These are phyloP conservation scores for Aspidapion aeneum DNA, from an alignment of 2,888 invertebrate genomes.

Conservation along the genomic window DNA sequence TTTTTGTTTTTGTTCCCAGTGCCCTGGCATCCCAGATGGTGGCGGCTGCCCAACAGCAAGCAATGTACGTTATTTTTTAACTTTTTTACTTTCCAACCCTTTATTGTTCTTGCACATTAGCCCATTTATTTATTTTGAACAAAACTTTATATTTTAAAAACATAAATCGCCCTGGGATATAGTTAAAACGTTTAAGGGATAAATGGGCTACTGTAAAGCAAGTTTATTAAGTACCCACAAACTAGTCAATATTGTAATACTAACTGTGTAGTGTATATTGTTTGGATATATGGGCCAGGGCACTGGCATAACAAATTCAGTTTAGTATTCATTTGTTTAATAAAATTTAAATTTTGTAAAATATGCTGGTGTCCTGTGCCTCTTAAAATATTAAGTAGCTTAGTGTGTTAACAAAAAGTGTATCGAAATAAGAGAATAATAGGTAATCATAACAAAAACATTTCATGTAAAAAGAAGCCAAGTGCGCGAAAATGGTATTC, in stretches of 20 bases:
- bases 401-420: too few species aligned
- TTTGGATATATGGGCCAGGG: conserved; percentile 63
- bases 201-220: neutral
- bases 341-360: conserved; percentile 6
- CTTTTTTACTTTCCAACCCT: conserved; percentile 22
- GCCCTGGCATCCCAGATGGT: conserved; percentile 97
- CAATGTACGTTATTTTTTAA: conserved; percentile 72
- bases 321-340: neutral
- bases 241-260: too few species aligned
- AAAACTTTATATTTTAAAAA: too few species aligned
- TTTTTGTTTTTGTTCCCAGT: conserved; percentile 66
- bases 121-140: neutral
- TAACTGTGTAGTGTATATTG: conserved; percentile 11
- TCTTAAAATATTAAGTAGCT: conserved; percentile 61
- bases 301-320: conserved; percentile 67
- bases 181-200: too few species aligned
- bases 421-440: too few species aligned
- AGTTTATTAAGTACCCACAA: too few species aligned
- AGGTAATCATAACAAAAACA: too few species aligned
- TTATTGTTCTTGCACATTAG: neutral
- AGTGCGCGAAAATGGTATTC: too few species aligned
- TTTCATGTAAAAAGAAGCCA: too few species aligned
- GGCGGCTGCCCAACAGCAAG: conserved; percentile 87
- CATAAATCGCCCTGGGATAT: too few species aligned
- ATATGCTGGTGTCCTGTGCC: conserved; percentile 52